phyloP scores from a whole-genome alignment of 1,140 invertebrate genomes.

The Drosophila saltans region DNA sequence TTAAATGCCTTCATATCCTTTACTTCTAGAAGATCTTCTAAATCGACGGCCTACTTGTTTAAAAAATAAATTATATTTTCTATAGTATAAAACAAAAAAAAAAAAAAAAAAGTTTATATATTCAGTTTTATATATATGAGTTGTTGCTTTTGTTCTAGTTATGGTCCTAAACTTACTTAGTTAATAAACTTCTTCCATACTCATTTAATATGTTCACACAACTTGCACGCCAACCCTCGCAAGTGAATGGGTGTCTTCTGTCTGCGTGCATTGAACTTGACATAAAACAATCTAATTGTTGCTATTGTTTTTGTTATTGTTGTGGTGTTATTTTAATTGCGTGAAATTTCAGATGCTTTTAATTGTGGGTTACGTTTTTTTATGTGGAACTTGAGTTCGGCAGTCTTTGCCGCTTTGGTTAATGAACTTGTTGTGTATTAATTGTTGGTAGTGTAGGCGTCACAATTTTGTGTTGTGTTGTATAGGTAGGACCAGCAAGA shows the following conservation, averaged over 20 bases:
- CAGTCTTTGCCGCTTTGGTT: slow-evolving; percentile 30
- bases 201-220: no score
- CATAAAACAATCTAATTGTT: slow-evolving; percentile 70
- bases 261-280: slow-evolving; percentile 78
- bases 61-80: no score
- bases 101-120: no score
- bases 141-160: no score
- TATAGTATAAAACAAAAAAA: no score
- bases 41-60: no score
- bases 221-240: slow-evolving; percentile 2
- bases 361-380: slow-evolving; percentile 69
- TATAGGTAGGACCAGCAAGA: slow-evolving; percentile 18
- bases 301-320: slow-evolving; percentile 50
- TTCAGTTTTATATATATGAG: no score
- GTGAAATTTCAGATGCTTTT: slow-evolving; percentile 65
- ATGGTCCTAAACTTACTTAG: no score
- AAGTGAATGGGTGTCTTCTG: slow-evolving; percentile 41
- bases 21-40: no score
- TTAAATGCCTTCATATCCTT: no score
- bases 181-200: no score
- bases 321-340: slow-evolving; percentile 53
- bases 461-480: slow-evolving; percentile 33
- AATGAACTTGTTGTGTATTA: slow-evolving; percentile 37
- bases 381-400: slow-evolving; percentile 44
- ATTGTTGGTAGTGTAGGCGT: slow-evolving; percentile 1